Evolutionary conservation across 1,140 invertebrate species (phyloP), one percentile per base, ranked within the genome.

Genomic region (Hermatobates lingyangjiaoensis): DNA sequence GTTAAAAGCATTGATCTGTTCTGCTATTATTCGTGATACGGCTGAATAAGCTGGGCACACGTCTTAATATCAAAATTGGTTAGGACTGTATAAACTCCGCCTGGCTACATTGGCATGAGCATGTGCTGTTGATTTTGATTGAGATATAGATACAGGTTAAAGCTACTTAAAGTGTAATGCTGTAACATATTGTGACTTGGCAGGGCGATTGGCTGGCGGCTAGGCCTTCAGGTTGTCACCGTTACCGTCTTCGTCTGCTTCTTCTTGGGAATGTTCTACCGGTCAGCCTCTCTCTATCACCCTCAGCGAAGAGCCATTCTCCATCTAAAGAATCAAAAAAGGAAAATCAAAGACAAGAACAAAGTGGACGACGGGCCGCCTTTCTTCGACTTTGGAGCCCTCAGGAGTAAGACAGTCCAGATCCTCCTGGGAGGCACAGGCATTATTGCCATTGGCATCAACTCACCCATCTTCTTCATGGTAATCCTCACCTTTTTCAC

Each of bases 311-410:
- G 87, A 42, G 87, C 87, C 26, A 91, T 92, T 57, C 70, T 90
- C 18, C 87, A 91, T 63, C 74, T 92, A 50, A 92, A 92, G 64
- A 89, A 87, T 62, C 87, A 91, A 65, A 87, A 88, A 61, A 71
- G 83, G 46, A 88, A 87, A 63, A 76, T 81, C 64, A 81, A 81
- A 59, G 79, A 83, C 58, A 81, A 80, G 56, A 81, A 76, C 59
- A 78, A 77, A 57, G 62, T 70, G 1, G 81, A 87, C 52, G 83
- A 87, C 53, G 75, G 79, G 54, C 79, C 79, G 2, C 81, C 85
- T 0, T 89, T 90, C 67, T 81, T 90, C 59, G 87, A 90, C 62
- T 86, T 88, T 59, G 81, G 76, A 24, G 86, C 84, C 5, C 71
- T 92, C 21, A 77, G 75, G 59, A 87, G 83, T 58, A 83, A 85